Base-by-base conservation (phyloP, 2,888 invertebrate species). In the Loripinus fragilis region DNA sequence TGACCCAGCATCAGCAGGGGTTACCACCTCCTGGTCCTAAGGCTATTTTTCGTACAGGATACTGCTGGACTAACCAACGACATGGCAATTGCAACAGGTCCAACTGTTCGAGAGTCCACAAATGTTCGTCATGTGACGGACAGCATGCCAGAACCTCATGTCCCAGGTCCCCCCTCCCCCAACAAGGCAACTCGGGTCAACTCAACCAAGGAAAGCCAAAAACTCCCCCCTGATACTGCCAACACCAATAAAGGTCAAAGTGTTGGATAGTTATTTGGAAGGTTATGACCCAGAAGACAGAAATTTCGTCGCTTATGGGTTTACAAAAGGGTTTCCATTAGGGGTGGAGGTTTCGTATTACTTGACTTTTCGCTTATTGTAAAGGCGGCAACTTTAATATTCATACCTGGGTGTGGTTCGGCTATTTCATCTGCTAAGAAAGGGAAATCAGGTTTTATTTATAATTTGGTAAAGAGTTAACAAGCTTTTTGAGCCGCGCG, bases 291-390 rank as follows among this genome's bases (percentile, higher is more conserved):
- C 5, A 2, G 64, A 60, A 12, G 42, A 72, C 10, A 45, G 25
- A 41, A 3, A 0, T 2, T 33, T 23, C 17, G 25, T 73, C 3
- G 0, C 67, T 7, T 45, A 67, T 0, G 73, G 73, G 41, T 73
- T 73, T 60, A 28, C 50, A 7, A 1, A 17, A 67, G 73, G 5
- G 66, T 73, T 52, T 23, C 73, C 15, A n/a, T 73, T 7, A 66
- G 73, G 2, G 30, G 28, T 12, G 45, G n/a, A 1, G 41, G 41
- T 35, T 1, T n/a, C 2, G 45, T 67, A n/a, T n/a, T n/a, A n/a
- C n/a, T n/a, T n/a, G n/a, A n/a, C n/a, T n/a, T n/a, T n/a, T n/a
- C n/a, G n/a, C n/a, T n/a, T n/a, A n/a, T n/a, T n/a, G n/a, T n/a
- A n/a, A n/a, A n/a, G n/a, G n/a, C n/a, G n/a, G n/a, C n/a, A n/a